phyloP scores from a whole-genome alignment of 2,113 vertebrate genomes.

The Odontophorus gujanensis region DNA sequence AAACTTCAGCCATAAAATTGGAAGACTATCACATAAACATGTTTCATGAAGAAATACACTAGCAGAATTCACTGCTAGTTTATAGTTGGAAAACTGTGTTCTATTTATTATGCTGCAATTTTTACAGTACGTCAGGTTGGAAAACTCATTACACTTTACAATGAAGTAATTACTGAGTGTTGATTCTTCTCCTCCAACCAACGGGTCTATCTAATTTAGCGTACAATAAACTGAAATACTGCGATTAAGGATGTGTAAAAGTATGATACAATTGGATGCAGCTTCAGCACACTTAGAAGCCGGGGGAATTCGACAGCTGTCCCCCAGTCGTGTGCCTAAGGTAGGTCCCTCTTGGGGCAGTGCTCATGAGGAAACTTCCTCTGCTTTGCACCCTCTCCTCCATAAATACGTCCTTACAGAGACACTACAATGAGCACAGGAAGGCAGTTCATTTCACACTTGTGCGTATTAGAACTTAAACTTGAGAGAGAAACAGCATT shows the following conservation, averaged over 20 bases:
- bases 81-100: slow-evolving; percentile 80
- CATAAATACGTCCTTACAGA: neutral
- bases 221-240: slow-evolving; percentile 76
- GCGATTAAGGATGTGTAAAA: slow-evolving; percentile 61
- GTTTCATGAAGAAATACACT: slow-evolving; percentile 88
- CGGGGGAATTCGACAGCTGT: neutral
- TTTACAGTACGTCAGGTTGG: slow-evolving; percentile 79
- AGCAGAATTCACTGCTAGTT: slow-evolving; percentile 83
- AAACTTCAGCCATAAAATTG: slow-evolving; percentile 86
- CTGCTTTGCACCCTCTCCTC: neutral
- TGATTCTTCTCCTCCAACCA: slow-evolving; percentile 77
- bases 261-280: neutral
- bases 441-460: neutral
- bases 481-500: neutral
- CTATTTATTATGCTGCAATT: slow-evolving; percentile 80
- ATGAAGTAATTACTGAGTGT: slow-evolving; percentile 78
- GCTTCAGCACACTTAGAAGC: neutral
- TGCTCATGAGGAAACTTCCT: neutral
- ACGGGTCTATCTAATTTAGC: slow-evolving; percentile 79
- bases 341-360: neutral
- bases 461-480: slow-evolving; percentile 25
- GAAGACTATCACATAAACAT: slow-evolving; percentile 90
- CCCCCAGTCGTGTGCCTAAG: neutral
- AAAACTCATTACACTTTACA: slow-evolving; percentile 82
- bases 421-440: neutral